Evolutionary conservation across 2,113 vertebrate species (phyloP).

Genomic region (Cranoglanis bouderius): DNA sequence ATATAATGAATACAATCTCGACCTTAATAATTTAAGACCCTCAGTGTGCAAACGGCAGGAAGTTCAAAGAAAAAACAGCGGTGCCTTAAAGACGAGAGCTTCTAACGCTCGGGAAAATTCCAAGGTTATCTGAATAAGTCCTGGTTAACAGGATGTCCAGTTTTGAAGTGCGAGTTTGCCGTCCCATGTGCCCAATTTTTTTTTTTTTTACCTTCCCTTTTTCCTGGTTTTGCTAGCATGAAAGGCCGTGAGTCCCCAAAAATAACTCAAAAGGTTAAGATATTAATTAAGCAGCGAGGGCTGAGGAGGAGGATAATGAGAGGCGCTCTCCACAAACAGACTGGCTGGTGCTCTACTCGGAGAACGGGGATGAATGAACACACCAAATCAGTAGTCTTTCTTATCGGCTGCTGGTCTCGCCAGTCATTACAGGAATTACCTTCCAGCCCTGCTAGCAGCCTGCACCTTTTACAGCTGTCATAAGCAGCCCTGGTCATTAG

Average conservation of each 20-base stretch:
- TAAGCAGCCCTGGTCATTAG: conserved; percentile 55
- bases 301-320: conserved; percentile 55
- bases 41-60: conserved; percentile 52
- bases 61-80: conserved; percentile 51
- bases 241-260: conserved; percentile 49
- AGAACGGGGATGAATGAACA: conserved; percentile 43
- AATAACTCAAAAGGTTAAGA: conserved; percentile 61
- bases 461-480: conserved; percentile 49
- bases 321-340: conserved; percentile 47
- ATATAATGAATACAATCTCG: conserved; percentile 56
- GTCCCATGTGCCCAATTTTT: conserved; percentile 50
- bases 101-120: conserved; percentile 54
- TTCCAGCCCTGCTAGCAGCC: conserved; percentile 42
- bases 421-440: conserved; percentile 59
- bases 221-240: conserved; percentile 39
- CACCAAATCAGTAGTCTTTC: conserved; percentile 41
- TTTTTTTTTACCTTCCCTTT: background rate
- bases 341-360: conserved; percentile 33
- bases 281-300: conserved; percentile 57
- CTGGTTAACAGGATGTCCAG: conserved; percentile 67
- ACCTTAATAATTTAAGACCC: conserved; percentile 61
- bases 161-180: conserved; percentile 60
- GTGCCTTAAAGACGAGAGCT: conserved; percentile 54
- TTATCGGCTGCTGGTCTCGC: conserved; percentile 37
- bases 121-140: conserved; percentile 64